A percentile compares a stretch with the other conserved stretches of the same genome.
Conservation (phyloP, 2,888 invertebrate species). For the Argyresthia goedartella region DNA sequence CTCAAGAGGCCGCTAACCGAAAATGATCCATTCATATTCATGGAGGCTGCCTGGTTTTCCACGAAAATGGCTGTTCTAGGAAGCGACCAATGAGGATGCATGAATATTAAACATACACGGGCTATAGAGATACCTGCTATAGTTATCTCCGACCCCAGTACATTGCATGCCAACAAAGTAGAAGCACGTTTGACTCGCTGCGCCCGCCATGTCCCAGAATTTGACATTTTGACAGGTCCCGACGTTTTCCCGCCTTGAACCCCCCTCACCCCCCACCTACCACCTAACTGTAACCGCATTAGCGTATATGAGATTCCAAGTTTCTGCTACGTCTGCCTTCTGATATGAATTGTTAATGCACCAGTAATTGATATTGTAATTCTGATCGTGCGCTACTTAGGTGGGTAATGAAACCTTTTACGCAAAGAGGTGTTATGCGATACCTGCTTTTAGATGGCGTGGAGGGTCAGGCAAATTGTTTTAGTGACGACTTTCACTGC, state of each 20-base stretch:
- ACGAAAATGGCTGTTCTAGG: slow-evolving; percentile 58
- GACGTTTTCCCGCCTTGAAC: slow-evolving; percentile 51
- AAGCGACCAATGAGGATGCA: slow-evolving; percentile 59
- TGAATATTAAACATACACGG: slow-evolving; percentile 52
- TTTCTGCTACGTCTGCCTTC: slow-evolving; percentile 65
- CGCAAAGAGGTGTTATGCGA: slow-evolving; percentile 21
- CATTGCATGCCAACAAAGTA: slow-evolving; percentile 49
- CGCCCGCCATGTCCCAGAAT: slow-evolving; percentile 66
- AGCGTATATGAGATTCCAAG: slow-evolving; percentile 56
- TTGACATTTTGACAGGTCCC: slow-evolving; percentile 73
- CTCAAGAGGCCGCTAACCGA: slow-evolving; percentile 30
- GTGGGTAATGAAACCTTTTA: slow-evolving; percentile 34
- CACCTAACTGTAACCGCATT: slow-evolving; percentile 50
- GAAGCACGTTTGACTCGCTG: slow-evolving; percentile 67
- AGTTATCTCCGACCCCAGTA: slow-evolving; percentile 12
- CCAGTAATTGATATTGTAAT: slow-evolving; percentile 70
- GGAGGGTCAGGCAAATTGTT: slow-evolving; percentile 5
- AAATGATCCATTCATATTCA: slow-evolving; percentile 67
- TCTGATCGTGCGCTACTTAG: slow-evolving; percentile 49
- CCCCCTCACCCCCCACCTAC: slow-evolving; percentile 24
- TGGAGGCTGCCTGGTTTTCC: slow-evolving; percentile 51
- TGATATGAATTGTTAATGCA: slow-evolving; percentile 70
- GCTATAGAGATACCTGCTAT: slow-evolving; percentile 31
- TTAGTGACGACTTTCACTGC: neutral
- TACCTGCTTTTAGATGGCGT: slow-evolving; percentile 4